Evolutionary conservation across 2,888 invertebrate species (phyloP), one percentile per base, ranked within the genome.

Genomic region (Caenorhabditis sp.): DNA sequence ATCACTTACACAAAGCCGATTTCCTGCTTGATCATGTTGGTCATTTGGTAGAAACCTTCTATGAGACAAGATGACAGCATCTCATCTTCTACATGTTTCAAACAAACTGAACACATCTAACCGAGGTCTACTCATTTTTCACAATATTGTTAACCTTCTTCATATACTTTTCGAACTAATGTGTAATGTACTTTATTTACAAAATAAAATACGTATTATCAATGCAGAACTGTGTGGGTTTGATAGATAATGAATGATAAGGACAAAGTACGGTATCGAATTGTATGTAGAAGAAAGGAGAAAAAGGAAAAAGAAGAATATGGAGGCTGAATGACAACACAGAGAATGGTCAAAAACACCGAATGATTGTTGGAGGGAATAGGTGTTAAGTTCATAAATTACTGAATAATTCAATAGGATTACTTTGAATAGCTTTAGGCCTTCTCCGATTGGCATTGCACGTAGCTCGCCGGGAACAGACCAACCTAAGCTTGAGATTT

Each of bases 391-490:
- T 17, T 22, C n/a, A 63, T 59, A 52, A 50, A 52, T 70, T 32
- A 52, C n/a, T 30, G 2, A 17, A 43, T 24, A 58, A 55, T 15
- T 22, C 53, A 48, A 22, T 15, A 32, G 4, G 20, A n/a, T 35
- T 39, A 15, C 3, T 22, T 35, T 39, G 11, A 37, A 20, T 41
- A n/a, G n/a, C n/a, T 20, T 70, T 20, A 71, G n/a, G 55, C 11
- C 35, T 71, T 62, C 13, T 71, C 53, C 15, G 35, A 41, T 35
- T 63, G 39, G 13, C 61, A 77, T 74, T 83, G 83, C 17, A 87
- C 87, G 56, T 86, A 87, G 53, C 83, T 85, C 43, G 85, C 85
- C 8, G 87, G 87, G 77, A 87, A 87, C 5, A 87, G 79, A 27
- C 87, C 87, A n/a, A 75, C 68, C 66, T 74, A 78, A 72, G 24